Conservation (phyloP, 2,888 invertebrate genomes). For the Drosophila nr. perissopoda region DNA sequence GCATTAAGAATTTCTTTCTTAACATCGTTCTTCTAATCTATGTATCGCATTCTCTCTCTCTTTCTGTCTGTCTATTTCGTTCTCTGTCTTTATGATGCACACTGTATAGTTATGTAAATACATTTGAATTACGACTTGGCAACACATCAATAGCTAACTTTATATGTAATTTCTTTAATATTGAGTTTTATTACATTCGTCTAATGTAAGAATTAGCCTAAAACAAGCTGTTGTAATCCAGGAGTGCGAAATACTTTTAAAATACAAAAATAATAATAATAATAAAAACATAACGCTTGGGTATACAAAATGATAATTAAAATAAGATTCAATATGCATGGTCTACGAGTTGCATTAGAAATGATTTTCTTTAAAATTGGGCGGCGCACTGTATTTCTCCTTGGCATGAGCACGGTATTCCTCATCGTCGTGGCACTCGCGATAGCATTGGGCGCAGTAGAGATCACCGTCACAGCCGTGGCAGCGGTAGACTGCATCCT, state of each 20-base stretch:
- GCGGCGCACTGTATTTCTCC: conserved; percentile 77
- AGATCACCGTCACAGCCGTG: conserved; percentile 92
- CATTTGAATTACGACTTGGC: background rate
- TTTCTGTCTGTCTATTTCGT: background rate
- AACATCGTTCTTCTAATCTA: background rate
- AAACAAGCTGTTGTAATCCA: conserved; percentile 10
- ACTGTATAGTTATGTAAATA: background rate
- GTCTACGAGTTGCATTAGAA: conserved; percentile 17
- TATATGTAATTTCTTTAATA: conserved; percentile 23
- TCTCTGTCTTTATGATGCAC: conserved; percentile 16
- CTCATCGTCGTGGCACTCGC: conserved; percentile 89
- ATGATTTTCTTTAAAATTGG: conserved; percentile 83
- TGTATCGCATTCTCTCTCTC: too few species aligned
- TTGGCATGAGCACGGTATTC: conserved; percentile 84
- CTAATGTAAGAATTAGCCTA: conserved; percentile 13
- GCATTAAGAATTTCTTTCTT: background rate
- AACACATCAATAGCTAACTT: background rate
- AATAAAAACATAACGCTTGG: conserved; percentile 16
- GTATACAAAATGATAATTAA: background rate
- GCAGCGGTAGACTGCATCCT: conserved; percentile 91
- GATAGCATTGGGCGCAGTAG: conserved; percentile 91
- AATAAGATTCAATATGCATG: conserved; percentile 15
- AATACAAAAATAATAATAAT: background rate
- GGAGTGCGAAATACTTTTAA: conserved; percentile 17
- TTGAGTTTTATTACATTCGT: conserved; percentile 22